These are phyloP conservation scores for Malaclemys terrapin DNA, from an alignment of 2,113 vertebrate genomes.

Conservation along the genomic window DNA sequence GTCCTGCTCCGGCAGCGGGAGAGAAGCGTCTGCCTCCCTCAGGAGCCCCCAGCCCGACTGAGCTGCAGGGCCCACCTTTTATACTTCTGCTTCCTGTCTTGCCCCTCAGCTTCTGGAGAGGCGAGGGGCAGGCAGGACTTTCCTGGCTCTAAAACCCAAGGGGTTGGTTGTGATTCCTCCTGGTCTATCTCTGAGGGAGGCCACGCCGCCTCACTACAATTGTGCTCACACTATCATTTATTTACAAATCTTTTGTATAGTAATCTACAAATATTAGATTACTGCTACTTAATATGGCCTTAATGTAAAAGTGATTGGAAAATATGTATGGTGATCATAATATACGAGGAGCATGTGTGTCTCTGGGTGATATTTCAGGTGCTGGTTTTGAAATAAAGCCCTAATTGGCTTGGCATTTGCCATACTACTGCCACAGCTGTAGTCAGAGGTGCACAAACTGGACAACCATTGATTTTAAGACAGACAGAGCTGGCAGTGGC, in stretches of 20 bases:
- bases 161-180: no score
- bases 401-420: neutral
- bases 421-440: neutral
- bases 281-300: neutral
- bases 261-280: neutral
- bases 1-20: no score
- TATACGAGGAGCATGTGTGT: neutral
- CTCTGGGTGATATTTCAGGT: neutral
- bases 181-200: no score
- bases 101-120: no score
- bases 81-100: no score
- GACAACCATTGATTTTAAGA: neutral
- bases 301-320: neutral
- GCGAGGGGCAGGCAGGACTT: no score
- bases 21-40: no score
- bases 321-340: neutral
- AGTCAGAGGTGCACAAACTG: neutral
- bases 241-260: neutral
- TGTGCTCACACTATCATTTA: neutral
- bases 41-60: no score
- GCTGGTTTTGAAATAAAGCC: neutral
- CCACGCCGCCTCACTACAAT: no score
- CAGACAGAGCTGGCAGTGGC: no score
- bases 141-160: no score
- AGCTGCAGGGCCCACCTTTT: no score